phyloP scores from a whole-genome alignment of 2,113 vertebrate genomes.

The Periophthalmus modestus region DNA sequence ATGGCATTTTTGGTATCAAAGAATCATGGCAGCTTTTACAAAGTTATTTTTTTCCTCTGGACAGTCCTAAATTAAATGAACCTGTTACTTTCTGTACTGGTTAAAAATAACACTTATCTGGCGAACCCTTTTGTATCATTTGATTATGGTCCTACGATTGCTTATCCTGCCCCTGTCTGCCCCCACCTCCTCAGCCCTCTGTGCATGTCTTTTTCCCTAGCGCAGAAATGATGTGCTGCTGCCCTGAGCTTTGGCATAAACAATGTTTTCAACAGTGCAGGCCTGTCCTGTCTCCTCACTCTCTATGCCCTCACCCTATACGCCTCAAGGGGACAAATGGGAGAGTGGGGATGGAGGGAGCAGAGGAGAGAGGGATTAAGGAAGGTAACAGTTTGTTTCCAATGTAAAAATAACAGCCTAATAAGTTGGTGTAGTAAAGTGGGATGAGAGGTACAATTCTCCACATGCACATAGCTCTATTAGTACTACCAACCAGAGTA shows the following conservation, averaged over 20 bases:
- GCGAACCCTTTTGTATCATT: slow-evolving; percentile 40
- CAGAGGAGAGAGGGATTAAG: slow-evolving; percentile 28
- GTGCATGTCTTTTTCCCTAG: slow-evolving; percentile 55
- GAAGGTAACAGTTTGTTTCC: slow-evolving; percentile 54
- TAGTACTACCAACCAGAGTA: slow-evolving; percentile 57
- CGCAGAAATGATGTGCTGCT: slow-evolving; percentile 74
- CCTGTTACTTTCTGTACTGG: not conserved
- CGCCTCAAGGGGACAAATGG: slow-evolving; percentile 36
- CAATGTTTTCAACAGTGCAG: slow-evolving; percentile 70
- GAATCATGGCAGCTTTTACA: not conserved
- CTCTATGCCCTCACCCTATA: slow-evolving; percentile 17
- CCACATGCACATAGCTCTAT: slow-evolving; percentile 24
- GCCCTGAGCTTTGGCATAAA: slow-evolving; percentile 70
- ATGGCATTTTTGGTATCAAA: not conserved
- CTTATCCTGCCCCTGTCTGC: slow-evolving; percentile 22
- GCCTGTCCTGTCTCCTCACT: slow-evolving; percentile 58
- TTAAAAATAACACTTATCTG: not conserved
- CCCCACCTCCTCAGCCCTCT: slow-evolving; percentile 30
- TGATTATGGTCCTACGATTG: slow-evolving; percentile 43
- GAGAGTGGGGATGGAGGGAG: slow-evolving; percentile 22
- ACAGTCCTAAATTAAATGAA: not conserved
- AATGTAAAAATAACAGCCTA: slow-evolving; percentile 30
- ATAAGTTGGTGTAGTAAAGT: no score
- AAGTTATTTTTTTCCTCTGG: not conserved
- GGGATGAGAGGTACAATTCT: slow-evolving; percentile 28